A percentile compares a stretch with the other conserved stretches of the same genome.
These are phyloP conservation scores for Brachyhypopomus gauderio DNA, from an alignment of 2,113 vertebrate species.

Conservation along the genomic window DNA sequence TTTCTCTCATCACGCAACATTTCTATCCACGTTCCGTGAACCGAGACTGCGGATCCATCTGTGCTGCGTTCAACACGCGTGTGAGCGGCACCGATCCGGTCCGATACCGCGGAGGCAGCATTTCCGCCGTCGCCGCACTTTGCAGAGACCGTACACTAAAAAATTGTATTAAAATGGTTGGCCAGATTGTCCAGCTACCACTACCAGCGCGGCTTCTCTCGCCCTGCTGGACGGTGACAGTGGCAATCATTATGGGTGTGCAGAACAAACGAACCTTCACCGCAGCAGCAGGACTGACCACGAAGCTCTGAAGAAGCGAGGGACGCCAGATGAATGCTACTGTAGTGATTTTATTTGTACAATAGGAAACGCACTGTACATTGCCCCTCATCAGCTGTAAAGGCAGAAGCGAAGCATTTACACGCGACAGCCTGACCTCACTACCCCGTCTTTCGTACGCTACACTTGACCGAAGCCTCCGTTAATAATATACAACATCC, in stretches of 20 bases:
- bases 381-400: conserved; percentile 62
- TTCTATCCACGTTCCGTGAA: background rate
- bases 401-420: conserved; percentile 62
- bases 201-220: too few relatives aligned
- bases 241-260: too few relatives aligned
- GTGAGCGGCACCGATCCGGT: background rate
- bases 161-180: too few relatives aligned
- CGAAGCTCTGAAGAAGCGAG: conserved; percentile 14
- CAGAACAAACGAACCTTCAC: background rate
- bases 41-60: conserved; percentile 46
- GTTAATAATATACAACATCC: conserved; percentile 49
- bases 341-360: conserved; percentile 80
- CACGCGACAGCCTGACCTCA: conserved; percentile 69
- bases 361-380: conserved; percentile 70
- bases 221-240: too few relatives aligned
- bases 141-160: too few relatives aligned
- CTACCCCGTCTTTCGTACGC: conserved; percentile 51
- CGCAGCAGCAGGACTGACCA: conserved; percentile 5
- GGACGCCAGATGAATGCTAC: conserved; percentile 55
- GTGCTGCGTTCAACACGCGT: conserved; percentile 45
- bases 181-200: too few relatives aligned
- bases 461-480: conserved; percentile 53
- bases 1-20: background rate
- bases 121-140: conserved; percentile 19
- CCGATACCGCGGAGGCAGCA: conserved; percentile 5